phyloP scores from a whole-genome alignment of 2,888 invertebrate genomes.

The Altica lythri region DNA sequence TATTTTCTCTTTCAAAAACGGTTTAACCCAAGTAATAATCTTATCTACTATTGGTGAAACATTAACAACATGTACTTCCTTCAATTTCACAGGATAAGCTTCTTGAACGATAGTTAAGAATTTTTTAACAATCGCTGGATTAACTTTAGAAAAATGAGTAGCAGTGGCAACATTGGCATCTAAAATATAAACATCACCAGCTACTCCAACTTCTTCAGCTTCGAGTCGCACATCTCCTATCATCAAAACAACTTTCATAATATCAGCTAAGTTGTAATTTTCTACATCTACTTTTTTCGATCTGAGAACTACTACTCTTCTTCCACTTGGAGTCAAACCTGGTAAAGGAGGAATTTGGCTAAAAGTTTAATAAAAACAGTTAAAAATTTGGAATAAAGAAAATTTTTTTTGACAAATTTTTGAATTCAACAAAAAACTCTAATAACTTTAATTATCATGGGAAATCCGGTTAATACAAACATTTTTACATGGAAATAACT shows the following conservation, averaged over 20 bases:
- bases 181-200: constrained; percentile 81
- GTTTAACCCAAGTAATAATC: constrained; percentile 83
- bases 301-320: constrained; percentile 76
- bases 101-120: constrained; percentile 86
- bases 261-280: constrained; percentile 74
- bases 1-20: constrained; percentile 86
- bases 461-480: too few relatives aligned
- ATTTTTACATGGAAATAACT: too few relatives aligned
- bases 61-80: constrained; percentile 85
- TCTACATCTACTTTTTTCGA: constrained; percentile 72
- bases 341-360: constrained; percentile 70
- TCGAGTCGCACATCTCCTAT: constrained; percentile 79
- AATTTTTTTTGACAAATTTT: too few relatives aligned
- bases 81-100: constrained; percentile 86
- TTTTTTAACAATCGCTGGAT: constrained; percentile 80
- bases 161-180: constrained; percentile 81
- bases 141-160: constrained; percentile 82
- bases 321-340: constrained; percentile 79
- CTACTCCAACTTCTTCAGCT: constrained; percentile 80
- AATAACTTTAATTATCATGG: too few relatives aligned
- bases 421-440: too few relatives aligned
- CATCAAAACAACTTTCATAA: constrained; percentile 83
- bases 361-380: constrained; percentile 19
- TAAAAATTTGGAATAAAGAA: not conserved
- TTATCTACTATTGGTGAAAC: constrained; percentile 83